phyloP scores from a whole-genome alignment of 2,888 invertebrate species.

The Mylabris sibirica region DNA sequence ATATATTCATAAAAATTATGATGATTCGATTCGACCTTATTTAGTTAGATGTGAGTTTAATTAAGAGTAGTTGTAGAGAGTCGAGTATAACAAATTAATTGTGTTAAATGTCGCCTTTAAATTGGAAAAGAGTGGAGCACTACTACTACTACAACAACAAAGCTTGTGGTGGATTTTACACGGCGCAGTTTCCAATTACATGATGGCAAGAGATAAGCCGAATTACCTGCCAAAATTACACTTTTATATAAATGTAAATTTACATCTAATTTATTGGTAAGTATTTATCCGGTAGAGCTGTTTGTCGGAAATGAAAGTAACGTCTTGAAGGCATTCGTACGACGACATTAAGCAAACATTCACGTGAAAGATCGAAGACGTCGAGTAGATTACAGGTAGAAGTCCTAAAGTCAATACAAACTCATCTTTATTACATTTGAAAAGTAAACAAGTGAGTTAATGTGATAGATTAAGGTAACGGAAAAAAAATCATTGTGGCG shows the following conservation, averaged over 20 bases:
- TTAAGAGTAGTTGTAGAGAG: constrained; percentile 27
- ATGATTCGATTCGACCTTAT: constrained; percentile 21
- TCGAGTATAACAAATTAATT: constrained; percentile 34
- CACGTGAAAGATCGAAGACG: constrained; percentile 25
- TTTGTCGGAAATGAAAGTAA: constrained; percentile 34
- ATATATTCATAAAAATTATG: no score
- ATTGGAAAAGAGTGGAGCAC: constrained; percentile 16
- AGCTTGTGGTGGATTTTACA: constrained; percentile 28
- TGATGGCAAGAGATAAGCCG: constrained; percentile 31
- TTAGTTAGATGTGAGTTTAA: constrained; percentile 30
- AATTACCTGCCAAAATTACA: constrained; percentile 37
- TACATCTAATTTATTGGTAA: constrained; percentile 29
- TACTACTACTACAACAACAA: no score
- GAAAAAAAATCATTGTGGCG: background rate
- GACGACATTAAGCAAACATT: constrained; percentile 28
- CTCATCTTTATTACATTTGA: constrained; percentile 27
- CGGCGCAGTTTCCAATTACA: constrained; percentile 31
- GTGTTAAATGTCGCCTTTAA: constrained; percentile 35
- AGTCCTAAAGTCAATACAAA: constrained; percentile 36
- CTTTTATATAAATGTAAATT: constrained; percentile 36
- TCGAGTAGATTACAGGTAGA: constrained; percentile 35
- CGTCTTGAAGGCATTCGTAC: constrained; percentile 34
- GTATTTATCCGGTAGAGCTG: constrained; percentile 31
- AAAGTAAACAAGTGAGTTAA: constrained; percentile 33
- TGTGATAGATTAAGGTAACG: constrained; percentile 14